A percentile compares a stretch with the other conserved stretches of the same genome.
These are phyloP conservation scores for Hypomesus transpacificus DNA, from an alignment of 2,113 vertebrate species.

Conservation along the genomic window DNA sequence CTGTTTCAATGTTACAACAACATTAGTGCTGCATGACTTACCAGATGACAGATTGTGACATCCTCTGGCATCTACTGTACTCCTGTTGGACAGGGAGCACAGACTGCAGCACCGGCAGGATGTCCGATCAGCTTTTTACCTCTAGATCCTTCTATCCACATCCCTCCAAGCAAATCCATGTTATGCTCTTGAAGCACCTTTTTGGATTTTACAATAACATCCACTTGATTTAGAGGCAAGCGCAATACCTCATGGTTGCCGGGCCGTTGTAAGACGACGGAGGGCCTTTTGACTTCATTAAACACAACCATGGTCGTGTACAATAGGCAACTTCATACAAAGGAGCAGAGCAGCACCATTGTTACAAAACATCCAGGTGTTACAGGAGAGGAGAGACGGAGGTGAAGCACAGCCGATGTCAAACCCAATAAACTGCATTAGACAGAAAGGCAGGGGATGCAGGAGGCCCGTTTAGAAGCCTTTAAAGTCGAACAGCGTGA, in stretches of 20 bases:
- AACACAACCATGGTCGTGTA: slow-evolving; percentile 47
- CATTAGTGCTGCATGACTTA: slow-evolving; percentile 30
- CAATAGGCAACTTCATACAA: slow-evolving; percentile 40
- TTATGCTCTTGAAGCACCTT: neutral
- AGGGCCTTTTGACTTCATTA: slow-evolving; percentile 57
- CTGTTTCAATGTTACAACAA: slow-evolving; percentile 50
- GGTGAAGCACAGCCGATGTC: slow-evolving; percentile 54
- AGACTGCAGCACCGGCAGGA: no score
- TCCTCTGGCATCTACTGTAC: no score
- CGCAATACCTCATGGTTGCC: no score
- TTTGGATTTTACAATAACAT: neutral
- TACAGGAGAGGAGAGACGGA: slow-evolving; percentile 44
- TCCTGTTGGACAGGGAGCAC: no score
- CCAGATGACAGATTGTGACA: no score
- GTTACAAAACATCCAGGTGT: slow-evolving; percentile 47
- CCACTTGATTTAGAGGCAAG: no score
- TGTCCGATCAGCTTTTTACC: no score
- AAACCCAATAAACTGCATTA: slow-evolving; percentile 58
- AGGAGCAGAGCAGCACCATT: slow-evolving; percentile 45
- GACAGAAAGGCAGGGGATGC: slow-evolving; percentile 38
- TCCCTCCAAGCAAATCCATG: no score
- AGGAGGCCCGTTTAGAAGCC: slow-evolving; percentile 56
- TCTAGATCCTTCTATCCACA: no score
- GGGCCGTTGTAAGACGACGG: slow-evolving; percentile 19
- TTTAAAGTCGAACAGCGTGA: slow-evolving; percentile 71